These are phyloP conservation scores for Lordiphosa clarofinis DNA, from an alignment of 1,140 invertebrate genomes.

Conservation along the genomic window DNA sequence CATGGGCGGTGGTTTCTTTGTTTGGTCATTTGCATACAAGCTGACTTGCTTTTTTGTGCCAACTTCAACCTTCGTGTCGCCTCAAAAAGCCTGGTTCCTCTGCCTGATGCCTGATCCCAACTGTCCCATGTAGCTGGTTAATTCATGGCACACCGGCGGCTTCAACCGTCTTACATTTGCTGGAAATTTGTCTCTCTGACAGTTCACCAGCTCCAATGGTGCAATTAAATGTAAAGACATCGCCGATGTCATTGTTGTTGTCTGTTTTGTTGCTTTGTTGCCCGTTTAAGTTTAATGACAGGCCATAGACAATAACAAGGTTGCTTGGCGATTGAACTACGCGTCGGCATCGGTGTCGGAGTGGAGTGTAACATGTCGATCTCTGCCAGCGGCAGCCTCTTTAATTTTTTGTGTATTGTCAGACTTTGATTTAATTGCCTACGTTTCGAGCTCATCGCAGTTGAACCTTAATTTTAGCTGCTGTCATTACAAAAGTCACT, in stretches of 20 bases:
- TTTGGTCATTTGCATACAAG: conserved; percentile 14
- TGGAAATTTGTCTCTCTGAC: conserved; percentile 12
- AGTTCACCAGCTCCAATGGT: conserved; percentile 36
- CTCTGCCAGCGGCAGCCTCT: conserved; percentile 12
- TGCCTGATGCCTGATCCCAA: too few relatives aligned
- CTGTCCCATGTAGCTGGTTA: background rate
- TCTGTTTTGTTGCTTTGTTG: conserved; percentile 28
- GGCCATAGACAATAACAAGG: conserved; percentile 51
- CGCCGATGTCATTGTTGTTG: conserved; percentile 24
- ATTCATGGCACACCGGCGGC: conserved; percentile 4
- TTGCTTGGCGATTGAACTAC: conserved; percentile 15
- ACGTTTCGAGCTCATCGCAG: conserved; percentile 19
- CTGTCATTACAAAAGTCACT: conserved; percentile 14
- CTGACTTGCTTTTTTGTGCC: too few relatives aligned
- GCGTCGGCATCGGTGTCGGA: conserved; percentile 6
- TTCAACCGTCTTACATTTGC: background rate
- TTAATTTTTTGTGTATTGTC: conserved; percentile 1
- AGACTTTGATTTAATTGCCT: conserved; percentile 39
- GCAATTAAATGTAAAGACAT: conserved; percentile 54
- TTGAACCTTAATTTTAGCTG: conserved; percentile 11
- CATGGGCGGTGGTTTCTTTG: background rate
- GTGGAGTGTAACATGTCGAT: conserved; percentile 25
- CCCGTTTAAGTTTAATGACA: conserved; percentile 34
- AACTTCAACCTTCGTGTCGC: too few relatives aligned
- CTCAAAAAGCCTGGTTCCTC: too few relatives aligned